A percentile compares a stretch with the other conserved stretches of the same genome.
phyloP scores from a whole-genome alignment of 2,113 vertebrate species.

The Rhinopomastus cyanomelas region DNA sequence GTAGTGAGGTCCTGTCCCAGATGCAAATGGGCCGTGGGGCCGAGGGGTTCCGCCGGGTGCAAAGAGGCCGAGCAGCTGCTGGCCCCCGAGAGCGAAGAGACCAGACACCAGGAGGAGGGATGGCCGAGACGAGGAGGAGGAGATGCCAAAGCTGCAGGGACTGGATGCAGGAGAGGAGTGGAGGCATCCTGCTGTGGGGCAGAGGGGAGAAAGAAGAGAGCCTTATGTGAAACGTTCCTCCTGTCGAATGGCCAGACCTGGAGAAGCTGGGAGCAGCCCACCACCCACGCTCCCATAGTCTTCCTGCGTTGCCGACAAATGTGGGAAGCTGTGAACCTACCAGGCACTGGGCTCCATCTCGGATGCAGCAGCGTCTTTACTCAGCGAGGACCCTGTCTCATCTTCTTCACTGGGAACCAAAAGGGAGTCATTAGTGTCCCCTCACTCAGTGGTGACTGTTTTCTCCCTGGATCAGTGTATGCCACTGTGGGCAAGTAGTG shows the following conservation, averaged over 20 bases:
- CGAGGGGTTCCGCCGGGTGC: constrained; percentile 70
- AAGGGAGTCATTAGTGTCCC: not conserved
- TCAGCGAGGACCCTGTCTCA: constrained; percentile 67
- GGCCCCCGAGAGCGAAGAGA: constrained; percentile 67
- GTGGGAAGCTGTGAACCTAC: constrained; percentile 64
- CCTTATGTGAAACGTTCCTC: not conserved
- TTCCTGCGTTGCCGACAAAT: not conserved
- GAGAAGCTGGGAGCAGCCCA: not conserved
- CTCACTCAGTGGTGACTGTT: fast-evolving
- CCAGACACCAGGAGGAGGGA: constrained; percentile 63
- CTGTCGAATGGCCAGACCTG: not conserved
- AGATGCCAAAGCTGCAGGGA: constrained; percentile 75
- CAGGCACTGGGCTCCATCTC: constrained; percentile 72
- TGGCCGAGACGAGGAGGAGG: constrained; percentile 60
- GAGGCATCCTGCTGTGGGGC: constrained; percentile 55
- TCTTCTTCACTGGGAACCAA: constrained; percentile 72
- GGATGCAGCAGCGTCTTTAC: constrained; percentile 32
- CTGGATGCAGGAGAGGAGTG: constrained; percentile 60
- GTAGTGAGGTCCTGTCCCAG: constrained; percentile 73
- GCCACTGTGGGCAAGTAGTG: not conserved
- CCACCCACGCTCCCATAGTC: not conserved
- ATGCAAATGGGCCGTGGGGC: constrained; percentile 70
- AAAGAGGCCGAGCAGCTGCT: constrained; percentile 68
- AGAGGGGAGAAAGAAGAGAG: not conserved
- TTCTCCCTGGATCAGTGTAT: not conserved